These are phyloP conservation scores for Gnathonemus echidnorhynchus DNA, from an alignment of 2,113 vertebrate genomes.

Conservation along the genomic window DNA sequence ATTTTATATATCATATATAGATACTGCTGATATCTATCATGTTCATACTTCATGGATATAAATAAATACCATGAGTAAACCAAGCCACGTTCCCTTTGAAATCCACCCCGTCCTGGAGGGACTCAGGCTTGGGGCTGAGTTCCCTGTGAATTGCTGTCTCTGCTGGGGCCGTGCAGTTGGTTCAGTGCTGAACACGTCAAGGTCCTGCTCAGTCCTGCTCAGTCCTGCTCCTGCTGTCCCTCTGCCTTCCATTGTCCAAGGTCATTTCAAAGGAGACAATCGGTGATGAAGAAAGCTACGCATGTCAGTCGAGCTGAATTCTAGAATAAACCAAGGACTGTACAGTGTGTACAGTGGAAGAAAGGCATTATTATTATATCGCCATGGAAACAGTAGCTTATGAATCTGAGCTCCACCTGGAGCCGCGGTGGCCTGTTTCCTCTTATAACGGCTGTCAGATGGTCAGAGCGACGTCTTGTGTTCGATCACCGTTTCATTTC, in stretches of 20 bases:
- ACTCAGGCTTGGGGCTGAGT: not conserved
- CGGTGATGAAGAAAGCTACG: constrained; percentile 9
- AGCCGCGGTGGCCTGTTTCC: not conserved
- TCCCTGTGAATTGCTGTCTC: not conserved
- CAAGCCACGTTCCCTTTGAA: not conserved
- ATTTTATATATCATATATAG: not conserved
- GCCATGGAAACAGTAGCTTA: constrained; percentile 9
- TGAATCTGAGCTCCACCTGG: not conserved
- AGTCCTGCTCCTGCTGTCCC: not conserved
- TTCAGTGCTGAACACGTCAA: not conserved
- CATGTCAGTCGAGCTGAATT: not conserved
- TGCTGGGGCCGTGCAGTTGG: not conserved
- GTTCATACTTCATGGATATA: not conserved
- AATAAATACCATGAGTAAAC: not conserved
- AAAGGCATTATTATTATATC: not conserved
- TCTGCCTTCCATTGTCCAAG: constrained; percentile 24
- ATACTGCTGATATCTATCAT: not conserved
- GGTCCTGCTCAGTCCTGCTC: not conserved
- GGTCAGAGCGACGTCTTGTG: not conserved
- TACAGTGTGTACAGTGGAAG: not conserved
- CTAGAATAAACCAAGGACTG: not conserved
- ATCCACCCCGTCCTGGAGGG: not conserved
- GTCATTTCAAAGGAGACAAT: constrained; percentile 27
- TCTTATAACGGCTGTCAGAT: not conserved
- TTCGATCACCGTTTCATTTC: not conserved